These are phyloP conservation scores for Dinomys branickii DNA, from an alignment of 2,113 vertebrate species.

Conservation along the genomic window DNA sequence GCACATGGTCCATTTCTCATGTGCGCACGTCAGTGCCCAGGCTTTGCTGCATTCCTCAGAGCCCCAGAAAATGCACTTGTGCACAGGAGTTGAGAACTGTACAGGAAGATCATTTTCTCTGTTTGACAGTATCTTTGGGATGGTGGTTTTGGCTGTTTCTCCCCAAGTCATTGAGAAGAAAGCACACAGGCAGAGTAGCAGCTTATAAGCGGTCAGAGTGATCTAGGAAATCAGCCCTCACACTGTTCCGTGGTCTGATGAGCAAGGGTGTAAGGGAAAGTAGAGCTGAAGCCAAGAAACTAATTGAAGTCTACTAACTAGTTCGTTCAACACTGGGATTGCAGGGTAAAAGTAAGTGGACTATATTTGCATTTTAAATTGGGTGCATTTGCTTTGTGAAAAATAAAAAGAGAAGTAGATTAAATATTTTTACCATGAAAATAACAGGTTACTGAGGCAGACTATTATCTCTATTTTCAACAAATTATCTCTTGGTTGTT, in stretches of 20 bases:
- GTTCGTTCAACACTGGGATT: not conserved
- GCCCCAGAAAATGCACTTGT: not conserved
- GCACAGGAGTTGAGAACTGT: not conserved
- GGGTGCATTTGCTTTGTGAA: constrained; percentile 4
- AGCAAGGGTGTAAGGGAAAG: not conserved
- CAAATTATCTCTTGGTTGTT: not conserved
- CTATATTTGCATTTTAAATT: constrained; percentile 37
- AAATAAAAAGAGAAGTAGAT: constrained; percentile 5
- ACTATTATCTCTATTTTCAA: not conserved
- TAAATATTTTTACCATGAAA: constrained; percentile 3
- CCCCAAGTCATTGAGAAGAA: not conserved
- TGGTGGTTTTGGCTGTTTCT: not conserved
- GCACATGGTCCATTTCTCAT: too few relatives aligned
- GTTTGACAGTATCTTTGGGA: not conserved
- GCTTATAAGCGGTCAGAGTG: not conserved
- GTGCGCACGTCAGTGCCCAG: not conserved
- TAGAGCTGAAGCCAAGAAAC: not conserved
- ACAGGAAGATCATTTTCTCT: not conserved
- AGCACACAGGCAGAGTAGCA: accelerated
- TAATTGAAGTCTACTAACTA: too few relatives aligned
- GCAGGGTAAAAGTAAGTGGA: not conserved
- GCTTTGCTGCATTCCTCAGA: not conserved
- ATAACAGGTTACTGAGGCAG: not conserved
- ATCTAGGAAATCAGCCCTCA: not conserved
- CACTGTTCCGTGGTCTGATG: not conserved